Percentiles rank a stretch among this genome's conserved stretches.
Evolutionary conservation across 2,797 vertebrate species (phyloP).

Genomic region (Enteromius radiatus): DNA sequence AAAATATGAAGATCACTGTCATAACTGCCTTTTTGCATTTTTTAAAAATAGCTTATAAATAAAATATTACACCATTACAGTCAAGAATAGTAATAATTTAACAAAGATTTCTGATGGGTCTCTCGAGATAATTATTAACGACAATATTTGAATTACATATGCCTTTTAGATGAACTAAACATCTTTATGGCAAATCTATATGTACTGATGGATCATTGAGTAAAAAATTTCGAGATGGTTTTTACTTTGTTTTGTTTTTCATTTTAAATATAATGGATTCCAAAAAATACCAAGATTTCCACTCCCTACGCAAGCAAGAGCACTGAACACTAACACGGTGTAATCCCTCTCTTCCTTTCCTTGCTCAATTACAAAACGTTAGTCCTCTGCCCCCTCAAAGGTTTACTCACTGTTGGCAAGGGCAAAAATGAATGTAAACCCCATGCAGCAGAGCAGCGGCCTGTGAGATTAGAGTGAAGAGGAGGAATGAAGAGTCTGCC

Average conservation of each 20-base stretch:
- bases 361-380: constrained; percentile 33
- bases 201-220: no score
- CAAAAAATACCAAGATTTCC: constrained; percentile 7
- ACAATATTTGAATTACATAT: not conserved
- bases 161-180: not conserved
- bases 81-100: not conserved
- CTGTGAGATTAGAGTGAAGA: constrained; percentile 58
- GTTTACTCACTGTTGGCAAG: constrained; percentile 49
- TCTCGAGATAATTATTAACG: not conserved
- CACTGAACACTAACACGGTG: constrained; percentile 18
- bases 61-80: not conserved
- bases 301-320: not conserved
- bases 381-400: constrained; percentile 29
- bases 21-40: not conserved
- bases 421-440: constrained; percentile 43
- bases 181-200: not conserved
- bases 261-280: constrained; percentile 15
- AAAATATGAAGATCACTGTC: not conserved
- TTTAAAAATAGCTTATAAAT: not conserved
- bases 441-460: constrained; percentile 42
- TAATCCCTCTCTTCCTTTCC: constrained; percentile 38
- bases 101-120: not conserved
- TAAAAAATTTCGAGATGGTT: constrained; percentile 1
- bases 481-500: constrained; percentile 55
- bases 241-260: constrained; percentile 20